A percentile compares a stretch with the other conserved stretches of the same genome.
Conservation (phyloP, 2,797 vertebrate genomes). For the Anolis apletophallus region DNA sequence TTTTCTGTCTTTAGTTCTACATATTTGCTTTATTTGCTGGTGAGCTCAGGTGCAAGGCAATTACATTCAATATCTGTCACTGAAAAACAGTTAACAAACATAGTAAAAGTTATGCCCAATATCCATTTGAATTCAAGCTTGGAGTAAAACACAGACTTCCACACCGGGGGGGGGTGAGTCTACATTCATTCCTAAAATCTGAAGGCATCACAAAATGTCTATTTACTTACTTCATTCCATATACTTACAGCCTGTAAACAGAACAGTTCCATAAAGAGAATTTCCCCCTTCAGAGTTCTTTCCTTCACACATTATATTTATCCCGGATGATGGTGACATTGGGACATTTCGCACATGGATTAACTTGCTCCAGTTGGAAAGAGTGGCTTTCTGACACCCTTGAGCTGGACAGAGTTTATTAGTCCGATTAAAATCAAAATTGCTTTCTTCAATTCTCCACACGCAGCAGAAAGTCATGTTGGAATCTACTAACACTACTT, state of each 20-base stretch:
- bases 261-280: conserved; percentile 66
- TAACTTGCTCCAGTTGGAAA: conserved; percentile 73
- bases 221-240: neutral
- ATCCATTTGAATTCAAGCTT: neutral
- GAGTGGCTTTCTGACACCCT: conserved; percentile 47
- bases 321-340: conserved; percentile 68
- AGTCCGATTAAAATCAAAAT: conserved; percentile 36
- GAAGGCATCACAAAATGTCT: neutral
- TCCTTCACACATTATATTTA: conserved; percentile 71
- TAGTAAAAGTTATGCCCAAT: neutral
- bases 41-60: conserved; percentile 81
- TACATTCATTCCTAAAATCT: neutral
- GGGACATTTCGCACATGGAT: conserved; percentile 73
- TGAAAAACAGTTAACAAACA: conserved; percentile 67
- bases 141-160: neutral
- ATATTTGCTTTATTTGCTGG: conserved; percentile 77
- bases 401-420: conserved; percentile 22
- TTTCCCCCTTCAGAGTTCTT: neutral
- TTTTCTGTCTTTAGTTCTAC: conserved; percentile 62
- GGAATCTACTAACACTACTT: conserved; percentile 76
- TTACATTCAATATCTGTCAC: conserved; percentile 87
- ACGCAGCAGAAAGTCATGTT: conserved; percentile 79
- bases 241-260: conserved; percentile 82
- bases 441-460: conserved; percentile 52
- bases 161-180: neutral